These are phyloP conservation scores for Drosophila repleta DNA, from an alignment of 1,140 invertebrate species.

Conservation along the genomic window DNA sequence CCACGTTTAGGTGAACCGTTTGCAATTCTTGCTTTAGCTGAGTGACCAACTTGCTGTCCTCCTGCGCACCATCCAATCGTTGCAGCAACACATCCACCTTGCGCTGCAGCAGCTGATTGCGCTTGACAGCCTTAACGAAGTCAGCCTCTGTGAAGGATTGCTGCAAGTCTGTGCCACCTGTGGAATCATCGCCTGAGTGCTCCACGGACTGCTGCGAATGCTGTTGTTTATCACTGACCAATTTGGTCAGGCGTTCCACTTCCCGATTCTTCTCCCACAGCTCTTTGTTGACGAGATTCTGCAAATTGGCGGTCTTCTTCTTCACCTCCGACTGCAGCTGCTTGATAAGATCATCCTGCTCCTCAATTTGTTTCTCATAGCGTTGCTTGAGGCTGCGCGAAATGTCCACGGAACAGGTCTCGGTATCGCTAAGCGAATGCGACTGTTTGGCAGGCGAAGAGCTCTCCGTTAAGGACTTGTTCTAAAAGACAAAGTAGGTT, in stretches of 20 bases:
- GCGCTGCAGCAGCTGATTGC: slow-evolving; percentile 70
- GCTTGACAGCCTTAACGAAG: slow-evolving; percentile 67
- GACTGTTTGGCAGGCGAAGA: slow-evolving; percentile 6
- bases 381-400: slow-evolving; percentile 61
- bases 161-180: slow-evolving; percentile 41
- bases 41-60: slow-evolving; percentile 61
- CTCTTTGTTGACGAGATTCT: slow-evolving; percentile 88
- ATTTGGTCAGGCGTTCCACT: slow-evolving; percentile 86
- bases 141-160: slow-evolving; percentile 73
- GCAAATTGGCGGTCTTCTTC: slow-evolving; percentile 87
- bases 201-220: slow-evolving; percentile 28
- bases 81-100: slow-evolving; percentile 78
- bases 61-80: slow-evolving; percentile 67
- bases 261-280: slow-evolving; percentile 89
- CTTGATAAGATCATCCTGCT: slow-evolving; percentile 75
- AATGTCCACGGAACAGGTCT: slow-evolving; percentile 47
- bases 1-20: slow-evolving; percentile 68
- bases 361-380: slow-evolving; percentile 56
- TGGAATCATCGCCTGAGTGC: slow-evolving; percentile 34
- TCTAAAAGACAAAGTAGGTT: neutral
- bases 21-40: slow-evolving; percentile 82
- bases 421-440: slow-evolving; percentile 67
- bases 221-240: slow-evolving; percentile 45
- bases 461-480: slow-evolving; percentile 4
- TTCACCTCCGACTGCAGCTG: slow-evolving; percentile 87